phyloP scores from a whole-genome alignment of 2,113 vertebrate species.

The Tapirus terrestris region DNA sequence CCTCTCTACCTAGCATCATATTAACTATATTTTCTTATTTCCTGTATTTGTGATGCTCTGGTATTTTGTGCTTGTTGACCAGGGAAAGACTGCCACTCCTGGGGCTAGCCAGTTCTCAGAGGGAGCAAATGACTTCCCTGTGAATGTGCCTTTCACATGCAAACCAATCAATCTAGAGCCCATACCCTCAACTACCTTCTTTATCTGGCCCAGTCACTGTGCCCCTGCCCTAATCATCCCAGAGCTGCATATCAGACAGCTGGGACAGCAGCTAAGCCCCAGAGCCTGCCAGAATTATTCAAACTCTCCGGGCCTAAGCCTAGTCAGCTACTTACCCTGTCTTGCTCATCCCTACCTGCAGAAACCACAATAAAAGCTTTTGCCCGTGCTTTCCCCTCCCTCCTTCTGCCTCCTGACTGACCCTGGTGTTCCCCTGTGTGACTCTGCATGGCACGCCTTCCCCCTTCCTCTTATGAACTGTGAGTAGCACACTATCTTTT shows the following conservation, averaged over 20 bases:
- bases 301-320: neutral
- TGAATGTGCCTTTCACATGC: neutral
- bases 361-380: neutral
- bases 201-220: neutral
- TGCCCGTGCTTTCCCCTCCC: neutral
- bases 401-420: neutral
- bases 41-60: too few species aligned
- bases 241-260: neutral
- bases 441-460: fast-evolving
- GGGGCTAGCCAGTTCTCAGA: neutral
- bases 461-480: neutral
- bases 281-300: neutral
- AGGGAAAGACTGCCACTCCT: neutral
- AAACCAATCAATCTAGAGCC: neutral
- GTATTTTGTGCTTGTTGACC: too few species aligned
- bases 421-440: neutral
- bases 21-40: too few species aligned
- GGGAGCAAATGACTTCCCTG: neutral
- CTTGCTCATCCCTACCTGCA: neutral
- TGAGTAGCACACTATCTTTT: neutral
- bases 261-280: neutral
- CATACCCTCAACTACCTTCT: neutral
- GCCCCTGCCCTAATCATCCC: neutral
- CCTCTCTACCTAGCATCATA: too few species aligned
- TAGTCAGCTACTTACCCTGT: neutral